phyloP scores from a whole-genome alignment of 2,888 invertebrate genomes.

The Tuberolachnus salignus region DNA sequence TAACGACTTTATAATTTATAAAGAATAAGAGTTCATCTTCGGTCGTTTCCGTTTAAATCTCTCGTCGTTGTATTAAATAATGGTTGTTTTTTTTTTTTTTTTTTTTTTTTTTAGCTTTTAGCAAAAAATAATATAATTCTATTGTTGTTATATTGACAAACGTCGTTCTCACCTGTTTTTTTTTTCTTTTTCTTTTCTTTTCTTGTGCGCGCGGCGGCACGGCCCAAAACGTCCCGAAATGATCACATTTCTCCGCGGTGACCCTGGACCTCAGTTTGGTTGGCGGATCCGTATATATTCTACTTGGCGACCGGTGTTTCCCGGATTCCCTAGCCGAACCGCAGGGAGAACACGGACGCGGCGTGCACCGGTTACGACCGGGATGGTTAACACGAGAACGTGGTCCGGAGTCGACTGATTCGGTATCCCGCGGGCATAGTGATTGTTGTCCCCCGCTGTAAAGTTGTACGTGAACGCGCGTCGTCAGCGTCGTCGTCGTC shows the following conservation, averaged over 20 bases:
- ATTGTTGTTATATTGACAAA: no score
- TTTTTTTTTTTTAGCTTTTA: no score
- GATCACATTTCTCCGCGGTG: neutral
- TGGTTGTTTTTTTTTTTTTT: no score
- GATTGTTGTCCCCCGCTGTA: neutral
- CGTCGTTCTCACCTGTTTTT: no score
- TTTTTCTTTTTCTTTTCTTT: no score
- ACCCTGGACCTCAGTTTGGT: neutral
- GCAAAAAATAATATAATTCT: no score
- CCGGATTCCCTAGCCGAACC: neutral
- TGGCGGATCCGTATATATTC: neutral
- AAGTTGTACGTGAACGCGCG: neutral
- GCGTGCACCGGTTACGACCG: neutral
- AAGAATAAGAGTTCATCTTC: no score
- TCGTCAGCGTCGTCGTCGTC: no score
- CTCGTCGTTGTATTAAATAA: no score
- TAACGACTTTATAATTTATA: no score
- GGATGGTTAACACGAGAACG: slow-evolving; percentile 16
- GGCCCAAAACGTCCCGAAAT: neutral
- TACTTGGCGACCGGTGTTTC: neutral
- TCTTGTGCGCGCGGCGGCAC: neutral
- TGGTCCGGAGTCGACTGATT: slow-evolving; percentile 46
- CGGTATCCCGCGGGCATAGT: slow-evolving; percentile 20
- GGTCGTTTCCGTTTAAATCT: no score
- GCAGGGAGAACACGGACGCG: no score